Conservation (phyloP, 2,888 invertebrate genomes). For the Malthinus flaveolus region DNA sequence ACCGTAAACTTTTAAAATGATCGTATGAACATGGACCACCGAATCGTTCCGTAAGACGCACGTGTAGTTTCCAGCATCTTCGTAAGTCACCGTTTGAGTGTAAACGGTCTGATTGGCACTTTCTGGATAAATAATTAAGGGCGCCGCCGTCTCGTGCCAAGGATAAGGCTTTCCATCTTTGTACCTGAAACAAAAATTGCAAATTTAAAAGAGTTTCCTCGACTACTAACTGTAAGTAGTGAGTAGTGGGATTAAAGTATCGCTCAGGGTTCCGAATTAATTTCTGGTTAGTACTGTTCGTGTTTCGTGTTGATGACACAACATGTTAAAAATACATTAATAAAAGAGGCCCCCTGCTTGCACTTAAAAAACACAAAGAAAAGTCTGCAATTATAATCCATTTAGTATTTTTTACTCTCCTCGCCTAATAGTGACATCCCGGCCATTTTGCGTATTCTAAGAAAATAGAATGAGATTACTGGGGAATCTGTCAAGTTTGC, state of each 20-base stretch:
- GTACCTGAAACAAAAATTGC: conserved; percentile 61
- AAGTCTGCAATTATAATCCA: no score
- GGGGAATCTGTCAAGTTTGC: conserved; percentile 14
- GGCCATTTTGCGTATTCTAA: conserved; percentile 8
- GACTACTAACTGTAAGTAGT: no score
- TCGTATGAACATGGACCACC: conserved; percentile 64
- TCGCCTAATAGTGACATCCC: no score
- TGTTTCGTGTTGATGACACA: no score
- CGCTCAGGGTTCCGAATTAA: no score
- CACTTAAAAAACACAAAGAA: no score
- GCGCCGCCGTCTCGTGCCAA: conserved; percentile 73
- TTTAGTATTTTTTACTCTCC: no score
- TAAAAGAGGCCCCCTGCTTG: no score
- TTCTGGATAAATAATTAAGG: conserved; percentile 74
- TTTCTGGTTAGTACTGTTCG: no score
- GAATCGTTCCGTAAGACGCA: conserved; percentile 75
- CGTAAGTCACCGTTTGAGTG: conserved; percentile 63
- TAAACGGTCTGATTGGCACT: conserved; percentile 80
- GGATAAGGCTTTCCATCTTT: conserved; percentile 76
- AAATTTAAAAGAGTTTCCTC: no score
- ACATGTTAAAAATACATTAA: no score
- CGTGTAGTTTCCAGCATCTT: conserved; percentile 75
- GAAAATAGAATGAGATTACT: conserved; percentile 17
- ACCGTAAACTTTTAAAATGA: conserved; percentile 70
- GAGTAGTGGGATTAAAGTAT: no score